Evolutionary conservation across 1,140 invertebrate species (phyloP), one percentile per base, ranked within the genome.

Genomic region (Ptiloglossa arizonensis): DNA sequence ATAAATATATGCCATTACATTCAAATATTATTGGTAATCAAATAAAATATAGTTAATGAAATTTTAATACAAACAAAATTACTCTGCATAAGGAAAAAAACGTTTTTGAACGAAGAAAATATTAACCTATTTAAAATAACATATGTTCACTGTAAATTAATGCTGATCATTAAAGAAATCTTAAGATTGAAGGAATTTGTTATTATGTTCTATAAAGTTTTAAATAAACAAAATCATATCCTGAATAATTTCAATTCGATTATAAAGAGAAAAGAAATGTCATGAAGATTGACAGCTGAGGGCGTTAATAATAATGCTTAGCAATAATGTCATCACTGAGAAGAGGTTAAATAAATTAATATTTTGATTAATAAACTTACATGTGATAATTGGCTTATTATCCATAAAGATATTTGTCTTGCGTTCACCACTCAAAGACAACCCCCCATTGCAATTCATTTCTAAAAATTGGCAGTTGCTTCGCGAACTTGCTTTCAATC

Each of bases 221-320:
- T 9, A 15, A 24, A 22, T 9, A 32, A 48, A 29, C n/a, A 27
- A 72, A 35, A 63, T 15, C 4, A 17, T 50, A 35, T 54, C 15
- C 8, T 8, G 6, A 32, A 24, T 50, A 17, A 32, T 54, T 32
- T 27, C 15, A 35, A 77, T 62, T 38, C 4, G 5, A 19, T 5
- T 29, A 3, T 24, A 44, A 63, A 19, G 3, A 32, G 22, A 57
- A 35, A 54, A 57, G 24, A 59, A 71, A 48, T 32, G 32, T 75
- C 67, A 46, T n/a, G 57, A 91, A 90, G 89, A 92, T 88, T 93
- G 89, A 89, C 92, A 93, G 89, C 91, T 92, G 90, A 90, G 87
- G 91, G 91, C 85, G 92, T 91, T 89, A 92, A 89, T 83, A 88
- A 90, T 83, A 89, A 87, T 88, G 64, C 79, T 85, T 90, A 32